Evolutionary conservation across 2,113 vertebrate species (phyloP).

Genomic region (Campylomormyrus tamandua): DNA sequence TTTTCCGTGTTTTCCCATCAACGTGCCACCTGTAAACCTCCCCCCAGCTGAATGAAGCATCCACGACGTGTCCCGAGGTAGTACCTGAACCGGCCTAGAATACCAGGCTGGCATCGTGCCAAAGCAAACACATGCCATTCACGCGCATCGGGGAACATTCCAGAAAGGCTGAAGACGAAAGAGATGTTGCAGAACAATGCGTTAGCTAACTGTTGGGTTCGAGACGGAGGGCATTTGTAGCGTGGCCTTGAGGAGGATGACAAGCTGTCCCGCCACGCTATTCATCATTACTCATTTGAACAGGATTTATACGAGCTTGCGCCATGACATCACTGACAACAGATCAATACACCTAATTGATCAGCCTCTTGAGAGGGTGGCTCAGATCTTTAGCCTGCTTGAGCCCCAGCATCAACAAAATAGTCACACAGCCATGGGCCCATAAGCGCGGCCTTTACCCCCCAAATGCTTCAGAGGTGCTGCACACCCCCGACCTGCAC

Average conservation of each 20-base stretch:
- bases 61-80: background rate
- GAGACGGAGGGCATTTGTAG: background rate
- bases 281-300: background rate
- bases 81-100: background rate
- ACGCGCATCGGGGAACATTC: background rate
- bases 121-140: background rate
- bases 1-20: background rate
- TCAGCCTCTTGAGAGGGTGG: background rate
- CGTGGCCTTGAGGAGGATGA: background rate
- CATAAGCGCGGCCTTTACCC: background rate
- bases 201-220: background rate
- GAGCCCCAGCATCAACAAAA: background rate
- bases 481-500: background rate
- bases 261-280: background rate
- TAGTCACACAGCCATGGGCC: background rate
- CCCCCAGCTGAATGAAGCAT: background rate
- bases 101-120: background rate
- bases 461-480: background rate
- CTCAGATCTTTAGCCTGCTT: background rate
- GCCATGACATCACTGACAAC: background rate
- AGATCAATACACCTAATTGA: background rate
- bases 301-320: background rate
- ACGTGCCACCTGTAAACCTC: background rate
- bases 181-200: background rate
- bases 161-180: background rate